Evolutionary conservation across 64 coral and sea anemone species (phyloP).

Genomic region (Anthopleura sola): DNA sequence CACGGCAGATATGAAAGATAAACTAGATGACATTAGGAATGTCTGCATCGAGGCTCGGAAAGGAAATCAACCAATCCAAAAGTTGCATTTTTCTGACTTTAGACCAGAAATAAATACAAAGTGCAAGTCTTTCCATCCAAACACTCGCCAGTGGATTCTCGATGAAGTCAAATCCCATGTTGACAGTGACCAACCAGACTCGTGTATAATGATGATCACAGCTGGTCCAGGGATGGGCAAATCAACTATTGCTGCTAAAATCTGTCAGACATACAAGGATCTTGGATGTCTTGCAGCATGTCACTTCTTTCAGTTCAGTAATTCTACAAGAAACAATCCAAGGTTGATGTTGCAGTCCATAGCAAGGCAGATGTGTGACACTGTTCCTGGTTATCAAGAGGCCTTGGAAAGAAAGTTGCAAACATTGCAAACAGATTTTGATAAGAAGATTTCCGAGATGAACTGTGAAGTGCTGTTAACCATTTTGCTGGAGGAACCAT

Average conservation of each 20-base stretch:
- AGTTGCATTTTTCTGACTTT: neutral
- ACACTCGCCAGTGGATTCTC: neutral
- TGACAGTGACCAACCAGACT: conserved; percentile 1
- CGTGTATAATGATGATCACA: conserved; percentile 26
- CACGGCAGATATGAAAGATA: neutral
- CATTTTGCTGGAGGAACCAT: neutral
- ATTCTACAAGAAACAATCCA: conserved; percentile 37
- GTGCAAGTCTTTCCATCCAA: neutral
- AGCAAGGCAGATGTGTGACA: neutral
- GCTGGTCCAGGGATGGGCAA: conserved; percentile 49
- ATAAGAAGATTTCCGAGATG: neutral
- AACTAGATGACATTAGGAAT: neutral
- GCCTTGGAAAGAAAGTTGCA: conserved; percentile 27
- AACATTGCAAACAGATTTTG: conserved; percentile 16
- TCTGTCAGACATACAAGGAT: conserved; percentile 7
- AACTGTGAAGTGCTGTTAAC: neutral
- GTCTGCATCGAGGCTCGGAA: no score
- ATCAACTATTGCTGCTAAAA: conserved; percentile 48
- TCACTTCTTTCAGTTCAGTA: conserved; percentile 41
- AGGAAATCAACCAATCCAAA: neutral
- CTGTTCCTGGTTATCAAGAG: no score
- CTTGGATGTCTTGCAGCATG: conserved; percentile 27
- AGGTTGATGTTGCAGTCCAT: conserved; percentile 58
- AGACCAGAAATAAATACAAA: neutral
- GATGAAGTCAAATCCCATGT: neutral